phyloP scores from a whole-genome alignment of 2,113 vertebrate species.

The Lampris megalopsis region DNA sequence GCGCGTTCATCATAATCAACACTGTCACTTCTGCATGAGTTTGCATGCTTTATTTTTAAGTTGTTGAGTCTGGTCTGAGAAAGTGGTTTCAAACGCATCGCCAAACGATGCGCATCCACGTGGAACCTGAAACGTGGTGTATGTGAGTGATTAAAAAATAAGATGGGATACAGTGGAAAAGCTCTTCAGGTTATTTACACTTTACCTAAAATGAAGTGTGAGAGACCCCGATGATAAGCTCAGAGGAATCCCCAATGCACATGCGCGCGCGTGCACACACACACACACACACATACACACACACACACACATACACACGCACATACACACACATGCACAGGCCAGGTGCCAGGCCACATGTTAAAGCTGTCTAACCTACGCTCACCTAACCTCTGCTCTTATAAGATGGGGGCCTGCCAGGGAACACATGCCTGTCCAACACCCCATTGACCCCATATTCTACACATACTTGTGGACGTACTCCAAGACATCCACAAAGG shows the following conservation, averaged over 20 bases:
- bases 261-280: conserved; percentile 43
- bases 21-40: no score
- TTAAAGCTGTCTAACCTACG: conserved; percentile 72
- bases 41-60: neutral
- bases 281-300: conserved; percentile 47
- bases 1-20: no score
- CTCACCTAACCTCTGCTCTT: conserved; percentile 74
- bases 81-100: neutral
- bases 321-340: conserved; percentile 51
- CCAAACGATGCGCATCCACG: neutral
- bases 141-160: neutral
- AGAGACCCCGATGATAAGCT: conserved; percentile 36
- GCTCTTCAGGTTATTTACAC: conserved; percentile 66
- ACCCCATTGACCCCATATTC: conserved; percentile 75
- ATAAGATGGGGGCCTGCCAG: conserved; percentile 62
- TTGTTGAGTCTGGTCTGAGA: neutral
- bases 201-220: conserved; percentile 49
- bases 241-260: conserved; percentile 29
- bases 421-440: conserved; percentile 75
- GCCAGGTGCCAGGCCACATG: conserved; percentile 69
- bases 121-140: neutral
- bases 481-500: conserved; percentile 32
- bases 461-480: conserved; percentile 22
- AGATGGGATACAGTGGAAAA: conserved; percentile 34
- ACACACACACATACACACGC: conserved; percentile 52